Base-by-base conservation (phyloP, 2,888 invertebrate genomes). In the Scaptomyza tumidula region DNA sequence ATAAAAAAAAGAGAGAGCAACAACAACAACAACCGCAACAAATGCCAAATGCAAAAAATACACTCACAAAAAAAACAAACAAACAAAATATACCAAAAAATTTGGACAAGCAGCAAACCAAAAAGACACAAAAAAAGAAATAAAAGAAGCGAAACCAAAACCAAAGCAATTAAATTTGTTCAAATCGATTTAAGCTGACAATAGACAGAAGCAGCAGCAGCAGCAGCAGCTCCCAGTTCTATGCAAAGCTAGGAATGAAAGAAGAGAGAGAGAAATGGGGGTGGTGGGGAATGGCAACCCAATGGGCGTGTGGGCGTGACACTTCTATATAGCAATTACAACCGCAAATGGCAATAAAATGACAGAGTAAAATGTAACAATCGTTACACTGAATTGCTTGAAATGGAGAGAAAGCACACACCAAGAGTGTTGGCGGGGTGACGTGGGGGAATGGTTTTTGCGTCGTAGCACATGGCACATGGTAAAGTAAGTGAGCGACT, bases 271-370 rank as follows among this genome's bases (percentile, higher is more conserved):
- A 44, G 9, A 37, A 3, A 3, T 1, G n/a, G 13, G 16, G 37
- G 41, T 2, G 14, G n/a, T n/a, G n/a, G n/a, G 19, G 33, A 6
- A 11, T 6, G 2, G 33, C 2, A 33, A 46, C 29, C 33, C 7
- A 53, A 24, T 29, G 50, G 60, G 58, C 46, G 59, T 49, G 43
- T 72, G 80, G 80, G 78, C 71, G 78, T 72, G 78, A 53, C 68
- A 68, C 66, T 70, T 33, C 65, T 54, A 71, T 77, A 73, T 60
- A 73, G 80, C 88, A 84, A 87, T 87, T 84, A 82, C 84, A 84
- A 87, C 84, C 84, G 80, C 84, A 84, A 87, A 82, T 86, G 87
- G 87, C 78, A 80, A 86, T 86, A 82, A 86, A 82, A 82, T 86
- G 82, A 75, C 78, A 72, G 80, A 84, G 77, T 71, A 77, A 82